These are phyloP conservation scores for Hermodice carunculata DNA, from an alignment of 2,888 invertebrate species.

Conservation along the genomic window DNA sequence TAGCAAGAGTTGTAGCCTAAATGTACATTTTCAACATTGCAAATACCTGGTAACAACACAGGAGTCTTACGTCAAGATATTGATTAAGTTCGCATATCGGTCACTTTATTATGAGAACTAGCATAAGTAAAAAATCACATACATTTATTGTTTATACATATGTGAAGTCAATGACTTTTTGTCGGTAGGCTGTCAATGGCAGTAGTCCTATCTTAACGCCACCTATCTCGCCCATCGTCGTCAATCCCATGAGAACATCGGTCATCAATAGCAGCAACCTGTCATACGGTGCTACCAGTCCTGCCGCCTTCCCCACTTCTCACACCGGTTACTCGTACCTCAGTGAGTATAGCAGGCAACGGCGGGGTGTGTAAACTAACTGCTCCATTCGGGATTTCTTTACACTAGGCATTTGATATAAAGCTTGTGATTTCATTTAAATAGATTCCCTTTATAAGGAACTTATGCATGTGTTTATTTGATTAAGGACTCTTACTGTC, in stretches of 20 bases:
- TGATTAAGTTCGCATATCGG: too few species aligned
- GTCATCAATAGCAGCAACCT: slow-evolving; percentile 32
- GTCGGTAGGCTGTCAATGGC: too few species aligned
- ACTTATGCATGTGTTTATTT: too few species aligned
- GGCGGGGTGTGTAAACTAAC: too few species aligned
- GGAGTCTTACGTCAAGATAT: too few species aligned
- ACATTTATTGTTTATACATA: too few species aligned
- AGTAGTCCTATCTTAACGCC: slow-evolving; percentile 51
- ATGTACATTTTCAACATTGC: too few species aligned
- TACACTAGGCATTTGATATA: not conserved
- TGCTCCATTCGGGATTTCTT: not conserved
- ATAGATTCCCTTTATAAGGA: not conserved
- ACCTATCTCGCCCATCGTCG: slow-evolving; percentile 60
- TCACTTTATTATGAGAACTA: too few species aligned
- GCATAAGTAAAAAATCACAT: too few species aligned
- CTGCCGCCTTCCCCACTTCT: slow-evolving; percentile 26
- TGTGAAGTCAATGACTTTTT: too few species aligned
- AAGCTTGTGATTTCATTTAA: not conserved
- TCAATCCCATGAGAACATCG: slow-evolving; percentile 34
- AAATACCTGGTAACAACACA: too few species aligned
- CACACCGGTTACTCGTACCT: slow-evolving; percentile 25
- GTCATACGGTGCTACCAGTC: slow-evolving; percentile 35
- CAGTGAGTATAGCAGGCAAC: slow-evolving; percentile 2
- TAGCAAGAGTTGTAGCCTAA: too few species aligned
- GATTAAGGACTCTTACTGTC: not conserved